A percentile compares a stretch with the other conserved stretches of the same genome.
Evolutionary conservation across 2,888 invertebrate genomes (phyloP).

Genomic region (Dryococelus australis): DNA sequence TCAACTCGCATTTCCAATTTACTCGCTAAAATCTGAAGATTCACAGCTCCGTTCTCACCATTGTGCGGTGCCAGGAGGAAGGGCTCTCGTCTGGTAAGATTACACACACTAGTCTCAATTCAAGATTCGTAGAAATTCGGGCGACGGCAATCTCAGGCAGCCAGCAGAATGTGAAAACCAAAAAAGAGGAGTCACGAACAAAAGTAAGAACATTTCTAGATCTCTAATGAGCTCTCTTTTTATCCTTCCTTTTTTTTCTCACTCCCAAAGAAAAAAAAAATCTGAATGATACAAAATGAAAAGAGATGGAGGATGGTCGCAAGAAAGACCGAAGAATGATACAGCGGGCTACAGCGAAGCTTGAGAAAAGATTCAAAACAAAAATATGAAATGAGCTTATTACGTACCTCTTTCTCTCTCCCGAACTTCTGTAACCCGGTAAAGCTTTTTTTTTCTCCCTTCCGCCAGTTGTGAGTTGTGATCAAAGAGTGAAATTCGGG

Average conservation of each 20-base stretch:
- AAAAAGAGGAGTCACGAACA: conserved; percentile 31
- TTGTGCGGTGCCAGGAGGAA: background rate
- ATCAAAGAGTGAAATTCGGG: conserved; percentile 34
- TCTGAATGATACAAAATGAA: conserved; percentile 27
- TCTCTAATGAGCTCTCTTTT: conserved; percentile 41
- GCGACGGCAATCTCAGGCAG: background rate
- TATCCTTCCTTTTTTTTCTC: conserved; percentile 18
- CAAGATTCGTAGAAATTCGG: background rate
- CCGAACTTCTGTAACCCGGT: conserved; percentile 13
- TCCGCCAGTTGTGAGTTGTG: conserved; percentile 19
- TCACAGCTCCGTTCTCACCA: background rate
- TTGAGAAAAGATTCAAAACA: conserved; percentile 31
- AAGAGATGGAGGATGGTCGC: conserved; percentile 1
- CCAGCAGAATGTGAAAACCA: conserved; percentile 1
- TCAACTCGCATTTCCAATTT: background rate
- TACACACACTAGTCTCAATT: conserved; percentile 9
- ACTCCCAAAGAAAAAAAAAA: background rate
- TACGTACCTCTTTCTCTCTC: conserved; percentile 30
- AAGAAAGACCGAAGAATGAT: conserved; percentile 29
- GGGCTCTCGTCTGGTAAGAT: background rate
- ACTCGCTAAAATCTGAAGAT: background rate
- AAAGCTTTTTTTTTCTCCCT: conserved; percentile 32
- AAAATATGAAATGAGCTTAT: conserved; percentile 39
- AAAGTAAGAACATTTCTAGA: conserved; percentile 38
- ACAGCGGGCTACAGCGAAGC: background rate